Evolutionary conservation across 2,888 invertebrate genomes (phyloP), one percentile per base, ranked within the genome.

Genomic region (Mesoligia furuncula): DNA sequence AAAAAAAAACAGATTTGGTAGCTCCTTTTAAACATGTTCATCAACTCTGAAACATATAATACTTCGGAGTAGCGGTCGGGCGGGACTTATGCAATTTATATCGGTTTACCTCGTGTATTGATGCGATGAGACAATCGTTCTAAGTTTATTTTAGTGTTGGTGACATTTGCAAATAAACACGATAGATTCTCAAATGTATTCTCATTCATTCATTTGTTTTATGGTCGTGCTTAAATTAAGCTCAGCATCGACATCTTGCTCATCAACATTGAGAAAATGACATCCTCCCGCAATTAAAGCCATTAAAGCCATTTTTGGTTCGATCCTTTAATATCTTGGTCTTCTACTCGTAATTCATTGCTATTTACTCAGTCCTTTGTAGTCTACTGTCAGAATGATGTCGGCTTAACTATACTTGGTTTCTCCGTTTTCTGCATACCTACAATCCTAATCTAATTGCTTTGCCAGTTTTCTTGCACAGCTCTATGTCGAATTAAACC

Each of bases 61-160:
- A 67, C 54, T 48, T 48, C 31, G 54, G 36, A 68, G 20, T 13
- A 36, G 51, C 8, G 51, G 15, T 31, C 62, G n/a, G 36, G 61
- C n/a, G n/a, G n/a, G n/a, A n/a, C n/a, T n/a, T n/a, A n/a, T n/a
- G n/a, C n/a, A 80, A 48, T 74, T 48, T 45, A 36, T 31, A 51
- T 79, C n/a, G 13, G 57, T 11, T 64, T 65, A 69, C 69, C 59
- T 80, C 45, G 61, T n/a, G 31, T 61, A 77, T 69, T 59, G 27
- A 72, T 31, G 39, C 45, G 51, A 80, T 81, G 80, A 80, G 70
- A 64, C 71, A 67, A 70, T 77, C 70, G 61, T 71, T 61, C 31
- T 72, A 64, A 72, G 51, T 82, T 59, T 81, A 81, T 82, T 82
- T 80, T 71, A 24, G 66, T 61, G 57, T 48, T 51, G 67, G 66